A percentile compares a stretch with the other conserved stretches of the same genome.
Evolutionary conservation across 1,140 invertebrate species (phyloP).

Genomic region (Cotesia glomerata): DNA sequence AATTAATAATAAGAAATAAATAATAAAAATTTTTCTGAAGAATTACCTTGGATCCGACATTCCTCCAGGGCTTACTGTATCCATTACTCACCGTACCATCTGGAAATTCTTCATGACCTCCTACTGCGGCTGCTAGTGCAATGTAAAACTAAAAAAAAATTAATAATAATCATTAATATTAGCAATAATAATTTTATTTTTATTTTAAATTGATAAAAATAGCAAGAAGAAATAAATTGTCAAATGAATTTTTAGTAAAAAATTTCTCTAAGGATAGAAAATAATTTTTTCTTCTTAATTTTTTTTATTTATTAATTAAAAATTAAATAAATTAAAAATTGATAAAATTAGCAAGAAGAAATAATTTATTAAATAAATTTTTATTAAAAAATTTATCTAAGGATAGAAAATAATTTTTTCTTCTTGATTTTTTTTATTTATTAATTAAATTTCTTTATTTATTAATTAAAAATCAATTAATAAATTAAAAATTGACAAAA

Average conservation of each 20-base stretch:
- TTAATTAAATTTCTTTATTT: too few relatives aligned
- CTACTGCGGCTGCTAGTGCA: constrained; percentile 74
- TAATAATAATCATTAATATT: constrained; percentile 9
- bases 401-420: too few relatives aligned
- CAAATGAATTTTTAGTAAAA: too few relatives aligned
- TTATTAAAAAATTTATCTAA: too few relatives aligned
- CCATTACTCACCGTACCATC: constrained; percentile 58
- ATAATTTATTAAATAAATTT: neutral
- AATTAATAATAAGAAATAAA: neutral
- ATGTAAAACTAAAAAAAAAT: constrained; percentile 74
- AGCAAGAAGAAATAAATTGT: neutral
- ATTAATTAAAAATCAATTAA: too few relatives aligned
- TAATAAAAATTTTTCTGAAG: neutral
- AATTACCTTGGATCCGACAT: constrained; percentile 59
- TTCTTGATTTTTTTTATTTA: too few relatives aligned
- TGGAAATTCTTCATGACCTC: constrained; percentile 75
- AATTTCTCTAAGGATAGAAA: too few relatives aligned
- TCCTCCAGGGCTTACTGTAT: constrained; percentile 74
- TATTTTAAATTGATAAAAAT: neutral
- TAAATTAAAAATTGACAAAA: neutral
- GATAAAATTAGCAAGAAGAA: neutral
- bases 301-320: too few relatives aligned
- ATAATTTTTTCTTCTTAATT: too few relatives aligned
- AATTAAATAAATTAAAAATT: too few relatives aligned
- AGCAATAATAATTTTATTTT: constrained; percentile 13